phyloP scores from a whole-genome alignment of 2,113 vertebrate genomes.

The Pachycephala philippinensis region DNA sequence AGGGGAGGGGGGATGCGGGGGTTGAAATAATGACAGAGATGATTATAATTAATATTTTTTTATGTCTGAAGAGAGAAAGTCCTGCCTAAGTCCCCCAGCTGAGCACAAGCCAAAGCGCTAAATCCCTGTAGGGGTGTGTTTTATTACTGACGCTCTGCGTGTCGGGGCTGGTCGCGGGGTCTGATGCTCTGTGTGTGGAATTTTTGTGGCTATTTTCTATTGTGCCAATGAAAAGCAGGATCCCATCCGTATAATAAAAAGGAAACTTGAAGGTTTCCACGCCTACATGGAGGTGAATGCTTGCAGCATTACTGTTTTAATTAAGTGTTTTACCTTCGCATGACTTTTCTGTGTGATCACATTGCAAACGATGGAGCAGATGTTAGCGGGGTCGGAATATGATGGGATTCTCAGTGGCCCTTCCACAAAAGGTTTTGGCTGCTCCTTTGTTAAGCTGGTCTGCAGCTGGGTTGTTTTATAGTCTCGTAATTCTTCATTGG shows the following conservation, averaged over 20 bases:
- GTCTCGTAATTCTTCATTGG: not conserved
- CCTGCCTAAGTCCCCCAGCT: constrained; percentile 67
- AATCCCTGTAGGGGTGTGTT: constrained; percentile 69
- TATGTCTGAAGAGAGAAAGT: constrained; percentile 74
- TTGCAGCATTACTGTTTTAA: constrained; percentile 28
- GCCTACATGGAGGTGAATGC: constrained; percentile 12
- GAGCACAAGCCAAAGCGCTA: constrained; percentile 61
- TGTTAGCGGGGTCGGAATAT: not conserved
- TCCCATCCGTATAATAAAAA: constrained; percentile 63
- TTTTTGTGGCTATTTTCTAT: constrained; percentile 74
- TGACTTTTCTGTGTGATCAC: not conserved
- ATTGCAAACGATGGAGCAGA: not conserved
- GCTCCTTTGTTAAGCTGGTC: not conserved
- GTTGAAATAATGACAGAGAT: constrained; percentile 1
- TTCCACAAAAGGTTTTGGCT: not conserved
- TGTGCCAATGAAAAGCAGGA: constrained; percentile 60
- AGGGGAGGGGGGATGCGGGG: not conserved
- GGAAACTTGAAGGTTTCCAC: constrained; percentile 55
- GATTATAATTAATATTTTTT: constrained; percentile 8
- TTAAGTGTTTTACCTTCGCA: not conserved
- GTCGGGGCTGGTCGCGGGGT: constrained; percentile 74
- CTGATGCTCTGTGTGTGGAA: constrained; percentile 83
- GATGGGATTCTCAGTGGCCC: not conserved
- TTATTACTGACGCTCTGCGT: constrained; percentile 73
- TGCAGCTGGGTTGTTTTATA: not conserved